These are phyloP conservation scores for Caenorhabditis latens DNA, from an alignment of 1,140 invertebrate species.

Conservation along the genomic window DNA sequence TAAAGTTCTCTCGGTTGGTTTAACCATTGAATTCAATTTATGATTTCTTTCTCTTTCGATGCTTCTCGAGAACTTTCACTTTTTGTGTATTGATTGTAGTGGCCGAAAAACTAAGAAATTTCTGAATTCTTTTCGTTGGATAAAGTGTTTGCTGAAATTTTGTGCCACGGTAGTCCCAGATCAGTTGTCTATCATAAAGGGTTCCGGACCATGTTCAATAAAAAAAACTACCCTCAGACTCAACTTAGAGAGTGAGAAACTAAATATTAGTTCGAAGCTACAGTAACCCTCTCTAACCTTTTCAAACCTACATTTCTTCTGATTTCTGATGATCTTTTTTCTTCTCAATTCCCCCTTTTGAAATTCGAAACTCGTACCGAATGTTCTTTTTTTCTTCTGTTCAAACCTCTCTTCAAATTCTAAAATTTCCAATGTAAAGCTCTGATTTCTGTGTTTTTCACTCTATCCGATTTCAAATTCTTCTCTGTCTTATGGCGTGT, in stretches of 20 bases:
- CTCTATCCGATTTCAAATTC: background rate
- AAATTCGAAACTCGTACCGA: background rate
- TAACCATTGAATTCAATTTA: slow-evolving; percentile 6
- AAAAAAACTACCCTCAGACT: too few relatives aligned
- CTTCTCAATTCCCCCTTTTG: background rate
- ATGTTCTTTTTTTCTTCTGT: slow-evolving; percentile 3
- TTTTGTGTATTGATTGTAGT: background rate
- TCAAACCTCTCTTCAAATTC: background rate
- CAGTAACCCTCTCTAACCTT: too few relatives aligned
- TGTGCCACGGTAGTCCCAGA: too few relatives aligned
- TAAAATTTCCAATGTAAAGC: slow-evolving; percentile 13
- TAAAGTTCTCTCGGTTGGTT: background rate
- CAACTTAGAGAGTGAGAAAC: too few relatives aligned
- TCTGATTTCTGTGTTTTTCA: background rate
- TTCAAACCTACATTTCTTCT: too few relatives aligned
- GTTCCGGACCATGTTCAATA: too few relatives aligned
- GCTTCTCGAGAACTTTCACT: background rate
- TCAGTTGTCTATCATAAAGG: too few relatives aligned
- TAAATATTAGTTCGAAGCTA: too few relatives aligned
- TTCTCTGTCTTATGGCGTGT: background rate
- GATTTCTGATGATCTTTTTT: background rate
- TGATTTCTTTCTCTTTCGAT: background rate
- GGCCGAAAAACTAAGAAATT: too few relatives aligned
- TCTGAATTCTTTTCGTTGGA: too few relatives aligned
- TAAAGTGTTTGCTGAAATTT: too few relatives aligned